Evolutionary conservation across 2,888 invertebrate genomes (phyloP), one percentile per base, ranked within the genome.

Genomic region (Noctua janthina): DNA sequence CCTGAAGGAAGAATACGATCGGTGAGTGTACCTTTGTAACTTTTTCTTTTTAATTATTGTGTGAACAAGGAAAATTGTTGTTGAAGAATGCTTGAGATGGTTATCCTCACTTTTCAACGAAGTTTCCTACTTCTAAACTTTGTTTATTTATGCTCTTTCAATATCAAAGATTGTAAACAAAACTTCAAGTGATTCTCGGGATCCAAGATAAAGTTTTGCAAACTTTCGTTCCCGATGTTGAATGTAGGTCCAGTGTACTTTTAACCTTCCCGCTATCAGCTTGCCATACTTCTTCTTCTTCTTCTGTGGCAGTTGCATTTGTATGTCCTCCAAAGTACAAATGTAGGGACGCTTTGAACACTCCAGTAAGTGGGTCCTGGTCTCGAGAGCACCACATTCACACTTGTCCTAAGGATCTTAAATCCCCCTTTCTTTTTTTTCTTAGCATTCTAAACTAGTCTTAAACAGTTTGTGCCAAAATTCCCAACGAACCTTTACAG

Each of bases 1-100:
- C 93, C 97, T 99, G 89, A 98, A 99, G 87, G 99, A 99, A 93
- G 99, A 99, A 95, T 98, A 99, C 94, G 99, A 99, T 94, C 98
- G 97, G 96, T 96, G 88, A 94, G 94, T 93, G 62, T 71, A 51
- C 6, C 43, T 15, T 59, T 15, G 1, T 74, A 62, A 46, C 39
- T 43, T 72, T 39, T 64, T 35, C 46, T 46, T 70, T 17, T 51
- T 64, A 56, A 49, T 51, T 70, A 73, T 73, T 56, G 13, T 66
- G n/a, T 49, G 29, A 62, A 66, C 51, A 66, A 54, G 51, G n/a
- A 35, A 51, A 71, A 35, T 51, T 46, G 71, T 70, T n/a, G 17
- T 35, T 56, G 3, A 80, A 76, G 51, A 66, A 46, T 85, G 51
- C 51, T 70, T 64, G 17, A 66, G 56, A 73, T 59, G 69, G 43